These are phyloP conservation scores for Bugula neritina DNA, from an alignment of 2,888 invertebrate genomes.

Conservation along the genomic window DNA sequence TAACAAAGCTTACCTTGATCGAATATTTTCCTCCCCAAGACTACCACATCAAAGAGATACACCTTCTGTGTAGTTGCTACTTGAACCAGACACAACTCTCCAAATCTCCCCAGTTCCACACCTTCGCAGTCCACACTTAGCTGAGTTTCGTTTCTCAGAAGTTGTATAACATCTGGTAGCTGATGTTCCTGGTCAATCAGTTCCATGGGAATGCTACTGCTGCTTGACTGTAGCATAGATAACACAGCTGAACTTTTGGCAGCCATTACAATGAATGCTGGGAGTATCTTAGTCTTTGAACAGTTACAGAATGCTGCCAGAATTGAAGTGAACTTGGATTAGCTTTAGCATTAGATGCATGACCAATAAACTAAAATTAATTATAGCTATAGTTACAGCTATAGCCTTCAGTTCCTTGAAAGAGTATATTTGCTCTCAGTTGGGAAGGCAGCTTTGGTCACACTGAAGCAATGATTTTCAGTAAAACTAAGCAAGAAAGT, in stretches of 20 bases:
- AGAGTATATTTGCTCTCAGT: too few relatives aligned
- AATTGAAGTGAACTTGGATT: too few relatives aligned
- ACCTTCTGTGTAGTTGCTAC: background rate
- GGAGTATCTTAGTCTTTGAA: too few relatives aligned
- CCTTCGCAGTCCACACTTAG: conserved; percentile 25
- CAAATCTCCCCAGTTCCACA: background rate
- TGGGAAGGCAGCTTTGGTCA: too few relatives aligned
- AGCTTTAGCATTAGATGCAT: too few relatives aligned
- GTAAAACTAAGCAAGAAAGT: too few relatives aligned
- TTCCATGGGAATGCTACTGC: background rate
- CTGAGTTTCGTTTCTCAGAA: background rate
- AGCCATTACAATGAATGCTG: too few relatives aligned
- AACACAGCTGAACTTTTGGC: background rate
- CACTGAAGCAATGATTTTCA: too few relatives aligned
- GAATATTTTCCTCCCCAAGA: background rate
- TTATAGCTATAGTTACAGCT: too few relatives aligned
- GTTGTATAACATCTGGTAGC: background rate
- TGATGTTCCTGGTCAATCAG: background rate
- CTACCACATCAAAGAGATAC: conserved; percentile 17
- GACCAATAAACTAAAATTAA: too few relatives aligned
- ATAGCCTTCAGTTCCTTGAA: too few relatives aligned
- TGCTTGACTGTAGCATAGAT: background rate
- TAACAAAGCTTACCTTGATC: background rate
- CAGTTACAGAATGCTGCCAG: too few relatives aligned
- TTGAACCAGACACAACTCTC: conserved; percentile 20